Evolutionary conservation across 2,113 vertebrate genomes (phyloP).

Genomic region (Illadopsis cleaveri): DNA sequence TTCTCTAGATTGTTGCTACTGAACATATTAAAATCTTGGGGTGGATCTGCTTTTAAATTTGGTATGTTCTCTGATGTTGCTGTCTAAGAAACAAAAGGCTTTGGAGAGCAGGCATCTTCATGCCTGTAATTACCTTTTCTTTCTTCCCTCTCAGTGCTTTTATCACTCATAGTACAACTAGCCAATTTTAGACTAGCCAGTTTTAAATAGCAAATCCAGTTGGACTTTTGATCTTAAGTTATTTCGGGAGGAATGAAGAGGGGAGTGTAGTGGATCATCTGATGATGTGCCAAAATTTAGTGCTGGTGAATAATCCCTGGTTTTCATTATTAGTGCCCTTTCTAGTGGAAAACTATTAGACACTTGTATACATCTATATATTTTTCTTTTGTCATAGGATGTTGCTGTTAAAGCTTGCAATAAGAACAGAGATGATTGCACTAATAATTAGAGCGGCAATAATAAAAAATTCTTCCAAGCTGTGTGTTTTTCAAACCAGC

Average conservation of each 20-base stretch:
- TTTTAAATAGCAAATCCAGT: not conserved
- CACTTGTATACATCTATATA: not conserved
- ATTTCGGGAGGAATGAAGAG: not conserved
- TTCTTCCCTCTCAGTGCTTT: not conserved
- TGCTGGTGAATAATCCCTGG: not conserved
- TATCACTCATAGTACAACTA: not conserved
- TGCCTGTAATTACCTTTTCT: not conserved
- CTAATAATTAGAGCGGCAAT: not conserved
- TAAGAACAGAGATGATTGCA: not conserved
- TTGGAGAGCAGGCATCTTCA: not conserved
- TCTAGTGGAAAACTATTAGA: not conserved
- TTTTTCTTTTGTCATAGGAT: not conserved
- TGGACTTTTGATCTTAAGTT: not conserved
- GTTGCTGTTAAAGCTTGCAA: not conserved
- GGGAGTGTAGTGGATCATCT: not conserved
- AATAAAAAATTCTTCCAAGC: not conserved
- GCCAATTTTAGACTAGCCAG: not conserved
- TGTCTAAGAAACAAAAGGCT: not conserved
- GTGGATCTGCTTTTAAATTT: not conserved
- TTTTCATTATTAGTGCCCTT: not conserved
- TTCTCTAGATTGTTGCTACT: not conserved
- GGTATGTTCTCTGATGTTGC: not conserved
- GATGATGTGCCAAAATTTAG: not conserved
- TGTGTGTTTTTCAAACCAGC: not conserved
- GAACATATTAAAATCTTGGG: not conserved